These are phyloP conservation scores for Chorisops tibialis DNA, from an alignment of 2,888 invertebrate species.

Conservation along the genomic window DNA sequence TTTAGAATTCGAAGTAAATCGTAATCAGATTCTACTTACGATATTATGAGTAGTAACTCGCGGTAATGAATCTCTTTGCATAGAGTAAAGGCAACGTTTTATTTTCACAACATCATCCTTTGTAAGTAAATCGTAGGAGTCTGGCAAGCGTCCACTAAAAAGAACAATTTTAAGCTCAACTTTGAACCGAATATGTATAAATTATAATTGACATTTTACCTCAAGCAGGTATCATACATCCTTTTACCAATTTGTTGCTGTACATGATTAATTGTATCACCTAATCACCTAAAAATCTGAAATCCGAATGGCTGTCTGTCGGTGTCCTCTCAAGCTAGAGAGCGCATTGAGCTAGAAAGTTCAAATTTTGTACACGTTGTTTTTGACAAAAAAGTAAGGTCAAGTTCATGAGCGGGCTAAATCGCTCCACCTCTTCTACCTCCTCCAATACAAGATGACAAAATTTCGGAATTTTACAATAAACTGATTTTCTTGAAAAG, in stretches of 20 bases:
- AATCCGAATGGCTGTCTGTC: too few relatives aligned
- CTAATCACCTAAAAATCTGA: too few relatives aligned
- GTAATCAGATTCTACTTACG: constrained; percentile 49
- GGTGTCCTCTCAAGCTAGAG: too few relatives aligned
- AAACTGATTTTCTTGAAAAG: too few relatives aligned
- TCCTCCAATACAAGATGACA: too few relatives aligned
- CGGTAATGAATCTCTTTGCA: constrained; percentile 84
- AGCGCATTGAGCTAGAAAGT: too few relatives aligned
- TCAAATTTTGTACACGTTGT: too few relatives aligned
- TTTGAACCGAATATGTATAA: background rate
- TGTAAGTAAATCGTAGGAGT: constrained; percentile 73
- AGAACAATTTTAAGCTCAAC: background rate
- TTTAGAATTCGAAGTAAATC: constrained; percentile 27
- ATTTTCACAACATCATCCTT: constrained; percentile 93
- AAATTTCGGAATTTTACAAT: too few relatives aligned
- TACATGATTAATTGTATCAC: constrained; percentile 88
- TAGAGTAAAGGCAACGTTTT: constrained; percentile 91
- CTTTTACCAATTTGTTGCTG: constrained; percentile 92
- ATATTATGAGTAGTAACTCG: constrained; percentile 99
- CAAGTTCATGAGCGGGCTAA: too few relatives aligned
- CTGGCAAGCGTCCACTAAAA: constrained; percentile 85
- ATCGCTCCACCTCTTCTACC: too few relatives aligned
- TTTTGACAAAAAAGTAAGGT: too few relatives aligned
- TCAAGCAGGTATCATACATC: constrained; percentile 88
- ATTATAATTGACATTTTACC: constrained; percentile 54